phyloP scores from a whole-genome alignment of 2,797 vertebrate species.

The Acanthis flammea region DNA sequence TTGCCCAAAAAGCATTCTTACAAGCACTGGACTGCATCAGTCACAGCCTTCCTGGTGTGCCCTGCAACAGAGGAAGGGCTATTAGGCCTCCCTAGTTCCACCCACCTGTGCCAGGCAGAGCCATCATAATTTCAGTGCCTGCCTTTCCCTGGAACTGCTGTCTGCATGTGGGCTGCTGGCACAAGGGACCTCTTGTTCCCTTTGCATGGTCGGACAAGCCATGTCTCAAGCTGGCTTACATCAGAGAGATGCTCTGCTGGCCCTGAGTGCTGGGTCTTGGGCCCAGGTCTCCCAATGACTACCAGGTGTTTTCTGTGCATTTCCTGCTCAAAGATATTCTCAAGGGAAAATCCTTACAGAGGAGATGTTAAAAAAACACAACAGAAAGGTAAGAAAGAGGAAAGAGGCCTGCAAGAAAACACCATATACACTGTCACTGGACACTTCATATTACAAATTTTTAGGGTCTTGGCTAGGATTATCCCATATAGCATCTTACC shows the following conservation, averaged over 20 bases:
- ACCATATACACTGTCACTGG: not conserved
- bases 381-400: not conserved
- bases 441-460: not conserved
- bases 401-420: not conserved
- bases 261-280: not conserved
- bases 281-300: not conserved
- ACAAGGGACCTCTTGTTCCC: not conserved
- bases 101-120: not conserved
- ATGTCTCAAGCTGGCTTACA: not conserved
- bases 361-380: not conserved
- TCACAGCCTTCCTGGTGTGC: not conserved
- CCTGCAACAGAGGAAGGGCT: not conserved
- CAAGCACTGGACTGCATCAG: not conserved
- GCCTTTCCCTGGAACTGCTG: not conserved
- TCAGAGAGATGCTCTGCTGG: not conserved
- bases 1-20: not conserved
- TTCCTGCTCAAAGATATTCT: not conserved
- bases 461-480: not conserved
- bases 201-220: not conserved
- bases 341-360: not conserved
- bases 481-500: not conserved
- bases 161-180: accelerated
- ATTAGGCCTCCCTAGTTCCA: not conserved
- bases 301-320: not conserved
- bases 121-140: not conserved